Conservation (phyloP, 2,888 invertebrate genomes). For the Drosophila melanosoma region DNA sequence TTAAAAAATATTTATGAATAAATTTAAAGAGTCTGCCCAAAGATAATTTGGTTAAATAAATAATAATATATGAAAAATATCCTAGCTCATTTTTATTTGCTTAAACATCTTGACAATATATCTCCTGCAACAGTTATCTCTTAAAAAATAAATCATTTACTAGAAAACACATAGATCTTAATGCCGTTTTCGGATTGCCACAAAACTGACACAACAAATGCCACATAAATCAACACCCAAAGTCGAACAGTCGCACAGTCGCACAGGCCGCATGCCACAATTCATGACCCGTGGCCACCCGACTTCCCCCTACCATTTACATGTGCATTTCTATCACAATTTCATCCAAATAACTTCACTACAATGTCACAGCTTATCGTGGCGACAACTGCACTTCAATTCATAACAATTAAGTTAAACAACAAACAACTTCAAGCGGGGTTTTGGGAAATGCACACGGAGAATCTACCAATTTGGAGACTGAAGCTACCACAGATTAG, state of each 20-base stretch:
- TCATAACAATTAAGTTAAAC: slow-evolving; percentile 73
- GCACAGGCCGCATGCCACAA: slow-evolving; percentile 9
- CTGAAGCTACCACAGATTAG: slow-evolving; percentile 17
- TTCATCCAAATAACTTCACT: neutral
- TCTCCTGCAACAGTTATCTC: slow-evolving; percentile 25
- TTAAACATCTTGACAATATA: neutral
- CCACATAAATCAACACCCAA: slow-evolving; percentile 68
- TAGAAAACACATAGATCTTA: slow-evolving; percentile 25
- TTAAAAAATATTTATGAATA: neutral
- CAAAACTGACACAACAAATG: slow-evolving; percentile 45
- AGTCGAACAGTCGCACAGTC: slow-evolving; percentile 22
- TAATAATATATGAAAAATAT: neutral
- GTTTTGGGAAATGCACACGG: neutral
- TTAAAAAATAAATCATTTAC: slow-evolving; percentile 34
- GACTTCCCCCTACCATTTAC: neutral
- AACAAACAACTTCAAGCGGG: slow-evolving; percentile 40
- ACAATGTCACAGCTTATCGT: slow-evolving; percentile 46
- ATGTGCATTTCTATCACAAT: neutral
- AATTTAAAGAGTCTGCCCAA: neutral
- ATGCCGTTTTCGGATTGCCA: slow-evolving; percentile 18
- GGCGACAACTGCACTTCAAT: slow-evolving; percentile 68
- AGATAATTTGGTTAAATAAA: neutral
- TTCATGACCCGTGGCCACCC: slow-evolving; percentile 8
- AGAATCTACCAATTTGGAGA: neutral
- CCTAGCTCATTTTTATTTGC: neutral